Evolutionary conservation across 2,797 vertebrate species (phyloP), one percentile per base, ranked within the genome.

Genomic region (Crenuchus spilurus): DNA sequence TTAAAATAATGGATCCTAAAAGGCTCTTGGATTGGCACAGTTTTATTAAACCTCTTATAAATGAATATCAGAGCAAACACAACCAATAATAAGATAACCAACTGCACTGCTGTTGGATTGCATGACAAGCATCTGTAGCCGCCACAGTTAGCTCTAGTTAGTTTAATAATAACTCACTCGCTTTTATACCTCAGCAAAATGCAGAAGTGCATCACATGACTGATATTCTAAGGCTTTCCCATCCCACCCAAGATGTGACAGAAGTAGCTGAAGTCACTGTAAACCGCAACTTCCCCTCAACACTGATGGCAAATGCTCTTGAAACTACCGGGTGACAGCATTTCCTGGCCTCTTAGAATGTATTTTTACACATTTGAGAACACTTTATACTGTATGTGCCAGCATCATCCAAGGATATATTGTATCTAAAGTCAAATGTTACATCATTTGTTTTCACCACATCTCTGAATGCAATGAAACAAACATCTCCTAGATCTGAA

Each of bases 281-380:
- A 3, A 62, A 90, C 90, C 89, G 2, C 89, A 90, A 81, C 90
- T 91, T 94, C 92, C 90, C 88, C 11, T 64, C 84, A 83, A 89
- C 75, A 84, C 35, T 24, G 48, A 78, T 67, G 70, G 69, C 63
- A 85, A 88, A 87, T 42, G 37, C 46, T 58, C 69, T 61, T 37
- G 70, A 82, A 75, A n/a, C 16, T 37, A 18, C 80, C 55, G 84
- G 81, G 84, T 78, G 84, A 85, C 61, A 80, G 80, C 69, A 67
- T 82, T 90, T 91, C 89, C 87, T 91, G 81, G n/a, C n/a, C n/a
- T n/a, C n/a, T 84, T 77, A 22, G 48, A 16, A 16, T 41, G 10
- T 39, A 55, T 72, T 79, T 74, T 55, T 49, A 20, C 58, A 11
- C 11, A n/a, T 8, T n/a, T 39, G 20, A 54, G 10, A 44, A 30